Conservation (phyloP, 2,797 vertebrate genomes). For the Antrozous pallidus region DNA sequence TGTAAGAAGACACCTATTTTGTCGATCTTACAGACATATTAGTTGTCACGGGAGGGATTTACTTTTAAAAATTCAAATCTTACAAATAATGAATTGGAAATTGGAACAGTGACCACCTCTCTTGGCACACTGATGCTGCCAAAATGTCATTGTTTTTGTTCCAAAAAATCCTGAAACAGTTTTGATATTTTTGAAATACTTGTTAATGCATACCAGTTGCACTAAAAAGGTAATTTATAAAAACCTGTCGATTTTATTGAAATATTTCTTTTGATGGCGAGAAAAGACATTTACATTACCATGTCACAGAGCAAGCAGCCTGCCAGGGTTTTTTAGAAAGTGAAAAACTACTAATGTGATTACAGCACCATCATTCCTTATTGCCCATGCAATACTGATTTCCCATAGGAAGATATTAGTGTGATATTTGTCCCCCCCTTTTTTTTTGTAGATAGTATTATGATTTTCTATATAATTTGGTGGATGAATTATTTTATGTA, state of each 20-base stretch:
- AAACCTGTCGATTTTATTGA: conserved; percentile 61
- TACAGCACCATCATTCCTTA: background rate
- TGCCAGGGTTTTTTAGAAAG: conserved; percentile 34
- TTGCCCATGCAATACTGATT: background rate
- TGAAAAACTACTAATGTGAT: conserved; percentile 12
- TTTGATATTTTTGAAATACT: conserved; percentile 49
- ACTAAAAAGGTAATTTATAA: conserved; percentile 56
- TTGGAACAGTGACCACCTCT: background rate
- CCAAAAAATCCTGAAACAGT: conserved; percentile 57
- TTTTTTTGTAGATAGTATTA: background rate
- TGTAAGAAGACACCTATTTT: background rate
- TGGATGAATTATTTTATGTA: conserved; percentile 15
- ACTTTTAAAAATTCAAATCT: conserved; percentile 34
- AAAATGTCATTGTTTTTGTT: conserved; percentile 35
- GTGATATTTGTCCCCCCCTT: background rate
- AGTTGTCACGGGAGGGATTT: background rate
- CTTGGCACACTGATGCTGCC: background rate
- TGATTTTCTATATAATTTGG: conserved; percentile 21
- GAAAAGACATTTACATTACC: conserved; percentile 45
- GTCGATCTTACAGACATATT: background rate
- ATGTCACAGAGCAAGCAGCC: background rate
- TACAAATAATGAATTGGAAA: conserved; percentile 5
- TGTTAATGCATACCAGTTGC: conserved; percentile 19
- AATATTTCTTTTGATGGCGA: conserved; percentile 47
- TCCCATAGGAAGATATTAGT: background rate